Conservation (phyloP, 2,113 vertebrate genomes). For the Climacteris rufus region DNA sequence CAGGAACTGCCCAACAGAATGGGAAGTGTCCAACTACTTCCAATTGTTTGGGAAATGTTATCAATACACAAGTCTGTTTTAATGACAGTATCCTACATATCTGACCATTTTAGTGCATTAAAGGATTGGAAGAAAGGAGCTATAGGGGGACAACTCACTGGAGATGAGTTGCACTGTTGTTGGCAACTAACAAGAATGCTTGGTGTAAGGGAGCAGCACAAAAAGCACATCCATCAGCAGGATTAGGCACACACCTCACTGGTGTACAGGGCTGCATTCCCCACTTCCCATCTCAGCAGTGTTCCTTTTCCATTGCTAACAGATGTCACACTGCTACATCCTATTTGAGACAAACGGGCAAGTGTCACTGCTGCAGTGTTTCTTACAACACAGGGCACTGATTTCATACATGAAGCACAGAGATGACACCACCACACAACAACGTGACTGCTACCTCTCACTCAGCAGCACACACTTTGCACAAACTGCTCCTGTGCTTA, state of each 20-base stretch:
- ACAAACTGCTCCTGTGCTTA: background rate
- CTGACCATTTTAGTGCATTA: background rate
- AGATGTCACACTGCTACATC: accelerated
- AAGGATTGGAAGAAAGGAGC: background rate
- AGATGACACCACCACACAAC: background rate
- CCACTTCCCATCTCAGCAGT: accelerated
- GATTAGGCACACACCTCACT: background rate
- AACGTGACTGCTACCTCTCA: background rate
- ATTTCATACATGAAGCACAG: background rate
- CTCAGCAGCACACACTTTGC: background rate
- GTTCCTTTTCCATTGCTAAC: background rate
- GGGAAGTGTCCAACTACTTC: too few relatives aligned
- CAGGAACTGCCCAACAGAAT: too few relatives aligned
- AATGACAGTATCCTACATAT: accelerated
- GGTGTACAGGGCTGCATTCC: accelerated
- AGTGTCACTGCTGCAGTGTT: background rate
- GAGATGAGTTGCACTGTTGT: background rate
- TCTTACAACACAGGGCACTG: accelerated
- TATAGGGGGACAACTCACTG: accelerated
- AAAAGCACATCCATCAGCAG: background rate
- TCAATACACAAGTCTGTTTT: accelerated
- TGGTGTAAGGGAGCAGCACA: accelerated
- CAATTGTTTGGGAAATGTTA: background rate
- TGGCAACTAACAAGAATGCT: background rate
- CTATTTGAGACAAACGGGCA: background rate